Base-by-base conservation (phyloP, 1,140 invertebrate genomes). In the Apocrypta bakeri region DNA sequence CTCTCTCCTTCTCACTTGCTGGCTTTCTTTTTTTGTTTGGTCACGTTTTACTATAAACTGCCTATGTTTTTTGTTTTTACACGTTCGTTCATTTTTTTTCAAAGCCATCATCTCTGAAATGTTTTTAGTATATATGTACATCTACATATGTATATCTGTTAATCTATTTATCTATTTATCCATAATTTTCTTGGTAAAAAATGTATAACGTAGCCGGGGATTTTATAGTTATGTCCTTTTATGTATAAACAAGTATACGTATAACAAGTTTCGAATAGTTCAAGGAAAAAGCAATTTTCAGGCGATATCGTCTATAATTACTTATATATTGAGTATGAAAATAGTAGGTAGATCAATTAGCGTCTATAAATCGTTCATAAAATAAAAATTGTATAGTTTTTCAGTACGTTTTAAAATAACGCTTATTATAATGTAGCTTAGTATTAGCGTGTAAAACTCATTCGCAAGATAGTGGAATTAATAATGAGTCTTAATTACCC, bases 21-120 rank as follows among this genome's bases (percentile, higher is more conserved):
- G 12, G n/a, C 29, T 77, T 77, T 69, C 2, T 37, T 42, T 77
- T 27, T 66, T 66, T 63, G 24, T 56, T 77, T 77, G 66, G 42
- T 66, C 63, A 27, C 27, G 33, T 33, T 77, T 17, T 76, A 6
- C 27, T 66, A 0, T 63, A 1, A 21, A 14, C 42, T 74, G 9
- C 9, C 31, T 29, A 17, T 42, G 48, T 77, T 63, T 61, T 42
- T n/a, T 76, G 31, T 33, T 64, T 76, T 76, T 29, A 33, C 68
- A 37, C 14, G 68, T 37, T 71, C n/a, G 12, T 21, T 29, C 31
- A 29, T 33, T 68, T 11, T 29, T 12, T 68, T 71, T 71, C 48
- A 17, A 56, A 17, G 9, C 68, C 31, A 29, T n/a, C 68, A 21
- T 0, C 68, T 14, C 17, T 33, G 1, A 14, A 66, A 25, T 56